Percentiles rank a stretch among this genome's conserved stretches.
phyloP scores from a whole-genome alignment of 1,140 invertebrate species.

The Drosophila melanica region DNA sequence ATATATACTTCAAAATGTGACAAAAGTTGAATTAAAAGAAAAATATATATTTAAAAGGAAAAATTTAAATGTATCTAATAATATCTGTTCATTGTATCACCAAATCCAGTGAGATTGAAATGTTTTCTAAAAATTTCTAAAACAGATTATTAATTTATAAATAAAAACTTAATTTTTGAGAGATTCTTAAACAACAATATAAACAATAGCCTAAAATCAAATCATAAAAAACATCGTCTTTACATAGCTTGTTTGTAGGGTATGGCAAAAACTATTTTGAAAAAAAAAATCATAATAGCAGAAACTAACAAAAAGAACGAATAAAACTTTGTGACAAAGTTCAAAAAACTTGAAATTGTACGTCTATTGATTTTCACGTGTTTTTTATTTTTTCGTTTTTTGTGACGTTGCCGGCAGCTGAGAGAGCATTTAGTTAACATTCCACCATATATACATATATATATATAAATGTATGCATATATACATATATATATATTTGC shows the following conservation, averaged over 20 bases:
- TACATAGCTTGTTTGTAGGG: background rate
- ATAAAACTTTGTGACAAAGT: constrained; percentile 44
- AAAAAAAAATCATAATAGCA: background rate
- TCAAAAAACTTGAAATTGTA: constrained; percentile 66
- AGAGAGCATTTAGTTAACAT: constrained; percentile 19
- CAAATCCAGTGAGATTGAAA: too few relatives aligned
- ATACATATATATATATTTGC: background rate
- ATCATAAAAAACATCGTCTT: too few relatives aligned
- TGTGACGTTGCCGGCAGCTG: constrained; percentile 2
- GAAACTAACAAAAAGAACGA: constrained; percentile 5
- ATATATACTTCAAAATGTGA: too few relatives aligned
- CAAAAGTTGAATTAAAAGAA: too few relatives aligned
- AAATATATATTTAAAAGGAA: too few relatives aligned
- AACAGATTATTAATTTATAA: too few relatives aligned
- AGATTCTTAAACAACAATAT: too few relatives aligned
- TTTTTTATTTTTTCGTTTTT: constrained; percentile 1
- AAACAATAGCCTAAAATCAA: too few relatives aligned
- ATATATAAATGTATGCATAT: background rate
- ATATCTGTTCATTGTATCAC: too few relatives aligned
- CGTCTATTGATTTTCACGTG: constrained; percentile 62
- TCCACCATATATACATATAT: background rate
- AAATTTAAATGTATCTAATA: too few relatives aligned
- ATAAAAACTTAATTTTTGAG: too few relatives aligned
- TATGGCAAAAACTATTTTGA: constrained; percentile 4
- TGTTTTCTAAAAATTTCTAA: too few relatives aligned